Conservation (phyloP, 2,888 invertebrate species). For the Tryphoninae sp. region DNA sequence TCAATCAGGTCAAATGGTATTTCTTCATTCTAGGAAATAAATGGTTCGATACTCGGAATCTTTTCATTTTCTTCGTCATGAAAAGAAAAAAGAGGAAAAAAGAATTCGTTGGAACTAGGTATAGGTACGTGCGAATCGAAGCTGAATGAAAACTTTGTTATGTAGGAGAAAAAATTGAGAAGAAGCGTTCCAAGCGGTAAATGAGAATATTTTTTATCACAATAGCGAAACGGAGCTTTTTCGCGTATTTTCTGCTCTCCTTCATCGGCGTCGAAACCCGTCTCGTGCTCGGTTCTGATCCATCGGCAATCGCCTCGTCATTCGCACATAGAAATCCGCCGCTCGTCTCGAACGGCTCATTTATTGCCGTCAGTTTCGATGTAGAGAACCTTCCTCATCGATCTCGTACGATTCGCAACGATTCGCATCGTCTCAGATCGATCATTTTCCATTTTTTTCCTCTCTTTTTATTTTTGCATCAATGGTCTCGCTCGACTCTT, state of each 20-base stretch:
- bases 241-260: constrained; percentile 15
- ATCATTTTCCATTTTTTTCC: constrained; percentile 7
- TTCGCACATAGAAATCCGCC: constrained; percentile 56
- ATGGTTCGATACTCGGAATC: too few species aligned
- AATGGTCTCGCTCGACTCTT: constrained; percentile 7
- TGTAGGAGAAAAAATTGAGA: background rate
- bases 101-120: background rate
- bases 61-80: too few species aligned
- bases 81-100: background rate
- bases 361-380: constrained; percentile 1
- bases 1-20: too few species aligned
- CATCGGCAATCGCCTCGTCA: constrained; percentile 55
- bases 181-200: background rate
- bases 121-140: constrained; percentile 1
- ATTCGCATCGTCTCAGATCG: constrained; percentile 26
- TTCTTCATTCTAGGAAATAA: too few species aligned
- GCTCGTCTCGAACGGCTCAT: constrained; percentile 20
- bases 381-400: constrained; percentile 8
- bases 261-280: constrained; percentile 9
- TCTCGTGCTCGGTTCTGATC: constrained; percentile 24
- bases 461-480: constrained; percentile 4
- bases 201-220: constrained; percentile 11
- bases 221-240: constrained; percentile 13
- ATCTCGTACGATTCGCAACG: constrained; percentile 23
- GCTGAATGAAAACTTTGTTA: background rate